Percentiles rank a stretch among this genome's conserved stretches.
Conservation (phyloP, 1,140 invertebrate genomes). For the Drosophila sp. region DNA sequence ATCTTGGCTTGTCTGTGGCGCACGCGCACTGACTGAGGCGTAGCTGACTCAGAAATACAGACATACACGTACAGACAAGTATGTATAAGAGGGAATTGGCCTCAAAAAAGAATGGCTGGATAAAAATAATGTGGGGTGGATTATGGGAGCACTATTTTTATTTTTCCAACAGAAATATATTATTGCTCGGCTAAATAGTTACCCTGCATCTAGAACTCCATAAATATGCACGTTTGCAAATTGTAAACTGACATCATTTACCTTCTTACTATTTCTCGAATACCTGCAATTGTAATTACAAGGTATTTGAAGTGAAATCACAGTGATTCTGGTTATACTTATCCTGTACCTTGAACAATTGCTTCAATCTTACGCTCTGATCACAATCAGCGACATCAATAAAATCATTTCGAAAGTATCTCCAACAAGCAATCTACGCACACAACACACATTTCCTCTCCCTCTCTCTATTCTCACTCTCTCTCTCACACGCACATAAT, state of each 20-base stretch:
- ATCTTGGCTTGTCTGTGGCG: constrained; percentile 67
- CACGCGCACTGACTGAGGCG: constrained; percentile 60
- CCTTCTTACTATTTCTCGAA: too few relatives aligned
- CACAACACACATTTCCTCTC: background rate
- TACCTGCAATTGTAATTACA: background rate
- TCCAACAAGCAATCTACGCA: constrained; percentile 62
- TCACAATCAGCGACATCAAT: constrained; percentile 61
- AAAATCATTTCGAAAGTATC: constrained; percentile 73
- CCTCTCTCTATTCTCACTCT: constrained; percentile 4
- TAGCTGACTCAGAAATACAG: constrained; percentile 31
- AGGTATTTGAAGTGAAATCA: background rate
- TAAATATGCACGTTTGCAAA: too few relatives aligned
- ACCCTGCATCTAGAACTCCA: too few relatives aligned
- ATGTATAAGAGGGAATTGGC: constrained; percentile 67
- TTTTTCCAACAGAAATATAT: background rate
- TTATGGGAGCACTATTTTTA: constrained; percentile 25
- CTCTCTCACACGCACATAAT: constrained; percentile 10
- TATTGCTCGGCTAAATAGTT: background rate
- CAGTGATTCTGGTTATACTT: constrained; percentile 12
- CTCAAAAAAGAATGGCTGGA: constrained; percentile 41
- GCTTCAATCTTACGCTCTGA: constrained; percentile 19
- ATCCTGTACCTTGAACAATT: constrained; percentile 13
- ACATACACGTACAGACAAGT: background rate
- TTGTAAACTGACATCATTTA: too few relatives aligned
- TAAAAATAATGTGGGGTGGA: constrained; percentile 22